phyloP scores from a whole-genome alignment of 2,797 vertebrate genomes.

The Mormyrus hasselquistii region DNA sequence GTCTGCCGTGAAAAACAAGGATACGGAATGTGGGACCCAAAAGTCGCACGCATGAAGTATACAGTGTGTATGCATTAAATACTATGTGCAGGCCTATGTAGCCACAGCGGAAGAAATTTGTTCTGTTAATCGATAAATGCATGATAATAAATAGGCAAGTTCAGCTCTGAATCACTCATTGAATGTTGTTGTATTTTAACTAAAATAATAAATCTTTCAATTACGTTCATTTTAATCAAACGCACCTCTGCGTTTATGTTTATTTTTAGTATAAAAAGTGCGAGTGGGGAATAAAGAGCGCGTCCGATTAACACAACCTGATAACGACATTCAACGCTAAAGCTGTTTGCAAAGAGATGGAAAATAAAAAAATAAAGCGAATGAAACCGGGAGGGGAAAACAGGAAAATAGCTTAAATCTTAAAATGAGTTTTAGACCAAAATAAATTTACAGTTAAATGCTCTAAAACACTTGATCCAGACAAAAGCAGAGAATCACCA shows the following conservation, averaged over 20 bases:
- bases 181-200: neutral
- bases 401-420: neutral
- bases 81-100: neutral
- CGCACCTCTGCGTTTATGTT: neutral
- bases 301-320: constrained; percentile 23
- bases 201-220: neutral
- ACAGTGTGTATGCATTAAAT: neutral
- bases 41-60: neutral
- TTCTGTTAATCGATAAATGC: neutral
- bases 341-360: neutral
- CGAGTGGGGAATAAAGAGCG: constrained; percentile 16
- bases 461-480: neutral
- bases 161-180: neutral
- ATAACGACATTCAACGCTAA: neutral
- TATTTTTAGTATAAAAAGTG: neutral
- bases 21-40: neutral
- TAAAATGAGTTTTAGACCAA: neutral
- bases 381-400: neutral
- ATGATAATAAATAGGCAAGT: neutral
- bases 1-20: neutral
- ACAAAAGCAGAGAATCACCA: neutral
- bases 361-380: neutral
- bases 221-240: neutral
- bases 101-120: neutral
- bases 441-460: neutral